These are phyloP conservation scores for Apistogramma diplotaenia DNA, from an alignment of 2,113 vertebrate genomes.

Conservation along the genomic window DNA sequence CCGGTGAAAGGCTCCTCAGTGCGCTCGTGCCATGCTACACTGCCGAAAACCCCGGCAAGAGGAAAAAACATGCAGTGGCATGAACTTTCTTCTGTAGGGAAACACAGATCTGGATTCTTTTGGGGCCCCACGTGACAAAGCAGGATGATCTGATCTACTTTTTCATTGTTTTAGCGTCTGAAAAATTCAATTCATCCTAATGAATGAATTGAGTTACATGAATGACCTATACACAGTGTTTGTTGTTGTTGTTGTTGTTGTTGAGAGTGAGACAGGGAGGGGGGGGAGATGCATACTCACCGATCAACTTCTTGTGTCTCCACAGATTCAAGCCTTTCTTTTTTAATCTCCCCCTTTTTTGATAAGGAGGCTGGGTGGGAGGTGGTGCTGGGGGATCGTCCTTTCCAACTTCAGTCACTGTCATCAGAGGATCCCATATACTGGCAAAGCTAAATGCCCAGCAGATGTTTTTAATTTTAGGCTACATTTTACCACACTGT, in stretches of 20 bases:
- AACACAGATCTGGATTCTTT: slow-evolving; percentile 47
- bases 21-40: slow-evolving; percentile 63
- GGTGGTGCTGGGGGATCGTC: slow-evolving; percentile 31
- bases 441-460: slow-evolving; percentile 67
- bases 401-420: slow-evolving; percentile 57
- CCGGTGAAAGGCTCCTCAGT: slow-evolving; percentile 70
- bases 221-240: background rate
- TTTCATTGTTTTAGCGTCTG: slow-evolving; percentile 35
- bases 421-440: slow-evolving; percentile 68
- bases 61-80: slow-evolving; percentile 61
- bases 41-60: slow-evolving; percentile 42
- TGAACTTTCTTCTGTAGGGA: slow-evolving; percentile 57
- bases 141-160: slow-evolving; percentile 42
- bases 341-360: background rate
- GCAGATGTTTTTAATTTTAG: slow-evolving; percentile 76
- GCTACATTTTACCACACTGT: slow-evolving; percentile 72
- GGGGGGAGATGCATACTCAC: background rate
- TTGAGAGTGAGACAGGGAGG: background rate
- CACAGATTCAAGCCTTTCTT: background rate
- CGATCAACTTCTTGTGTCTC: background rate
- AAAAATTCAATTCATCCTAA: slow-evolving; percentile 15
- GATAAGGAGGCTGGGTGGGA: background rate
- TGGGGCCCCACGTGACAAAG: slow-evolving; percentile 41
- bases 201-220: slow-evolving; percentile 10
- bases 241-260: background rate